phyloP scores from a whole-genome alignment of 2,797 vertebrate species.

The Vultur gryphus region DNA sequence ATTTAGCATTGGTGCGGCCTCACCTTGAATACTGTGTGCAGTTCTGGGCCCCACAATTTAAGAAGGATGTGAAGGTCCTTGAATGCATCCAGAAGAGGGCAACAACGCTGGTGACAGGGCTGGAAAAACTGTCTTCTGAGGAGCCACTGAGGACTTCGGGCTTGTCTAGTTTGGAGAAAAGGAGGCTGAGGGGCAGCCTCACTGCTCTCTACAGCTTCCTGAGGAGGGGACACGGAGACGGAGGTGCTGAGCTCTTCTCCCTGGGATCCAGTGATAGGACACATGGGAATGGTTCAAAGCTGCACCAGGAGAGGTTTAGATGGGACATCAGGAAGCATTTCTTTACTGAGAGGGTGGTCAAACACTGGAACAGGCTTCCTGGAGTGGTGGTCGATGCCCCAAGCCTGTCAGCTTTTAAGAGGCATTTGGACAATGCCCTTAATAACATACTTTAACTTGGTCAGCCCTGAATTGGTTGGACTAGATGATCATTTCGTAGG shows the following conservation, averaged over 20 bases:
- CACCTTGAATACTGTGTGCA: fast-evolving
- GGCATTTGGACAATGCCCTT: not conserved
- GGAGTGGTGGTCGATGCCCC: not conserved
- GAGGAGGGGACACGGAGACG: not conserved
- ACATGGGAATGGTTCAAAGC: not conserved
- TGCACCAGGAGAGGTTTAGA: not conserved
- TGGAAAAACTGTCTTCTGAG: not conserved
- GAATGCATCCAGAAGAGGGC: fast-evolving
- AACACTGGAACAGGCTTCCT: not conserved
- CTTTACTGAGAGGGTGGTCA: not conserved
- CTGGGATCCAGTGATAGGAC: not conserved
- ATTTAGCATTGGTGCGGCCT: fast-evolving
- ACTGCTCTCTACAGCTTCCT: not conserved
- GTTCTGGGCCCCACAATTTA: fast-evolving
- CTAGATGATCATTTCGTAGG: not conserved
- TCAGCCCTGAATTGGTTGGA: not conserved
- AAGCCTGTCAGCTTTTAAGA: not conserved
- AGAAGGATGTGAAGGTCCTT: not conserved
- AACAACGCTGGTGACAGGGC: not conserved
- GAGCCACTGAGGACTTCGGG: not conserved
- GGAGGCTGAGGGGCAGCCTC: fast-evolving
- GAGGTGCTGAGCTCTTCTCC: not conserved
- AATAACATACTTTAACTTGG: not conserved
- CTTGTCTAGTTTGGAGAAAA: not conserved
- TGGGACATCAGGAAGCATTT: not conserved